Evolutionary conservation across 2,797 vertebrate species (phyloP), one percentile per base, ranked within the genome.

Genomic region (Cottoperca gobio): DNA sequence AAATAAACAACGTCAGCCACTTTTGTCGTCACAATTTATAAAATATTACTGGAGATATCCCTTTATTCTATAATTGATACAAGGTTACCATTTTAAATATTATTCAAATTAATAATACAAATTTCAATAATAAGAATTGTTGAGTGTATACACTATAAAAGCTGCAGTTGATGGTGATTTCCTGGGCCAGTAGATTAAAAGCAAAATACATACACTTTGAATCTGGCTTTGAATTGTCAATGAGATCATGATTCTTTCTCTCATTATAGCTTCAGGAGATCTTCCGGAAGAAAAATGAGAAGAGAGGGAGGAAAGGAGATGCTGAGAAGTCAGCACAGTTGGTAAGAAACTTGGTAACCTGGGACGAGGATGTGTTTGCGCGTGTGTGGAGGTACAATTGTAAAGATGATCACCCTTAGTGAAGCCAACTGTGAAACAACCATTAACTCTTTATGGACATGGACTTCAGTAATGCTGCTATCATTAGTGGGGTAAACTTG

Each of bases 241-340:
- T 42, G 11, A 62, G 49, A 54, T 67, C 31, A 54, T 78, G 14
- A 2, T 59, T 60, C 39, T 81, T 55, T 71, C 54, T 84, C 37
- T 76, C 23, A 14, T 81, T 70, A 31, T 88, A 99, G 98, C 94
- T 99, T 55, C 97, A 99, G 92, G 98, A 99, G 85, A 99, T 99
- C 91, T 99, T 99, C 91, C 94, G 97, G 73, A 99, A 99, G 93
- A 99, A 99, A 93, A 99, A 99, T 53, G 97, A 99, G 88, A 95
- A 96, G 83, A 98, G 93, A 90, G 96, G 97, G 87, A 95, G 95
- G 81, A 99, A 95, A 93, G 98, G 98, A 84, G 95, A 98, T 89
- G 96, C 96, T 75, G 97, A 99, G 78, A 99, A 99, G 81, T 97
- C 96, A 31, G 97, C 97, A 21, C 93, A 97, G 94, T 93, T 99